Evolutionary conservation across 2,797 vertebrate genomes (phyloP), one percentile per base, ranked within the genome.

Genomic region (Eidolon dupreanum): DNA sequence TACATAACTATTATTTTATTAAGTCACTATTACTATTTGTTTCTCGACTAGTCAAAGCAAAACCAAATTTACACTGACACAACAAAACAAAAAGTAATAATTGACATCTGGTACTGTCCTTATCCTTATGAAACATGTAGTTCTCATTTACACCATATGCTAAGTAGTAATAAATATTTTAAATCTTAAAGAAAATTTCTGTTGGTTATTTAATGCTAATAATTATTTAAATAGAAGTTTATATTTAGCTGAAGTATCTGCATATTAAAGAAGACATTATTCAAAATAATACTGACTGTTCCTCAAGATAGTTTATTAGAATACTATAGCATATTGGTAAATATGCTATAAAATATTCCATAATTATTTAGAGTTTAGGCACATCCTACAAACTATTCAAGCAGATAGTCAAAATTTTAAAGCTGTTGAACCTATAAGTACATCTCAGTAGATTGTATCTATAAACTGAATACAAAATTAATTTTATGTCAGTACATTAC

Each of bases 381-480:
- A 41, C 41, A 3, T 28, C 26, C 38, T 92, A 26, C 77, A 95
- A 95, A 4, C 3, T 24, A 68, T 19, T 66, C 28, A 85, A 96
- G 28, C 4, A 96, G 43, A 22, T 6, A 10, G 33, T 20, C 26
- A 79, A 41, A 20, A 63, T 22, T 70, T 88, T 88, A 93, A 87
- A 83, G 26, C 53, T 83, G 68, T 88, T 90, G 22, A 97, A 97
- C 91, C 89, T 41, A 92, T 26, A 94, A 97, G 87, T 92, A 28
- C 46, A 93, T 79, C 85, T 17, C 87, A 75, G 90, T 3, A 91
- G 55, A 87, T 79, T 97, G 51, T 59, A 95, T 90, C 77, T 93
- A 24, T 97, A 97, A 97, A 97, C 46, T 92, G n/a, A 97, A 63
- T 17, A 97, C 28, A 97, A 93, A 97, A 94, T 97, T 98, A 97